Evolutionary conservation across 2,888 invertebrate genomes (phyloP).

Genomic region (Leptothorax acervorum): DNA sequence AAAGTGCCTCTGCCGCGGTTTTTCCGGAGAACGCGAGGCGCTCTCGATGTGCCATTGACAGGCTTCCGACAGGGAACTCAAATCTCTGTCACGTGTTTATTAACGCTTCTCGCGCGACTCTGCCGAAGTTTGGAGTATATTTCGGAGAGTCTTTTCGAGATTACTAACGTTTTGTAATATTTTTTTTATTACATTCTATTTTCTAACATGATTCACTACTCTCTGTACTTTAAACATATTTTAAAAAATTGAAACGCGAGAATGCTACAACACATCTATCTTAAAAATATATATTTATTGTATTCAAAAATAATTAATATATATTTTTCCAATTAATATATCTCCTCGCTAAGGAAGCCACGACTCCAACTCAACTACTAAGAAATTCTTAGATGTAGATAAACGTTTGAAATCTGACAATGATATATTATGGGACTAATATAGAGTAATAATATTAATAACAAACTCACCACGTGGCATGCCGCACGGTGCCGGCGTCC

Average conservation of each 20-base stretch:
- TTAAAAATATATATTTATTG: not conserved
- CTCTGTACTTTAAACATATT: not conserved
- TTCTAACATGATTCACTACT: not conserved
- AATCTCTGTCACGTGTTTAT: not conserved
- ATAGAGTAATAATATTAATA: not conserved
- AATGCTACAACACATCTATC: no score
- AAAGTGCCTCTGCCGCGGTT: slow-evolving; percentile 17
- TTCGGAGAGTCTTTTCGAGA: not conserved
- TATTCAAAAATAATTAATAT: not conserved
- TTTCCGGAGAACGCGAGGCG: slow-evolving; percentile 18
- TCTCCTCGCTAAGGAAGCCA: no score
- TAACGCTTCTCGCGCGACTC: not conserved
- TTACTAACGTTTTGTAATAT: not conserved
- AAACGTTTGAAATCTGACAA: not conserved
- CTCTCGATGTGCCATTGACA: not conserved
- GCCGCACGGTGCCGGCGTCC: slow-evolving; percentile 96
- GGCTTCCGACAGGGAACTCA: not conserved
- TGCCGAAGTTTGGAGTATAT: not conserved
- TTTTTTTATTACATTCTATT: not conserved
- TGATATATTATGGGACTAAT: not conserved
- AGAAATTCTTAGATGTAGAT: not conserved
- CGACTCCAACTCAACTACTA: not conserved
- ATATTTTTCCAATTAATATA: not conserved
- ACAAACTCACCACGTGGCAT: slow-evolving; percentile 89
- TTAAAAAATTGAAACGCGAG: not conserved